Base-by-base conservation (phyloP, 64 coral and sea anemone species). In the Cladopsammia gracilis region DNA sequence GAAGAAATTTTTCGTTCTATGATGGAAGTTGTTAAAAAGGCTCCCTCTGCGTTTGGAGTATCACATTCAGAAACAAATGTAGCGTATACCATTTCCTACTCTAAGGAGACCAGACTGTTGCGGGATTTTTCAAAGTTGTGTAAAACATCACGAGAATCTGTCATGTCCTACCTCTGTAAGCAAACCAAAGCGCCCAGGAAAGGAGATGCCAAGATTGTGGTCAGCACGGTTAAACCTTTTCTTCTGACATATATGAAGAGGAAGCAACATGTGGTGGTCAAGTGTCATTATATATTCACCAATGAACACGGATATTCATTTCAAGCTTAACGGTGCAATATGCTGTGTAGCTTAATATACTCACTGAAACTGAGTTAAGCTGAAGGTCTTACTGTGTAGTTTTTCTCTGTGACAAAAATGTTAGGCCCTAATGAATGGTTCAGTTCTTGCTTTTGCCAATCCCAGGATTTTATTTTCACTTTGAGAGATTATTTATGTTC, bases 261-360 rank as follows among this genome's bases (percentile, higher is more conserved):
- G 83, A 86, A 86, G 19, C 50, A 71, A 89, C 87, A 78, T 25
- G 73, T 89, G 57, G n/a, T 89, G 59, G 24, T 89, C 10, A 89
- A 53, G 42, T 89, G 87, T 20, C 59, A 89, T 67, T 89, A 89
- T 15, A 89, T 9, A 12, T 89, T 89, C 59, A 89, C 73, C 14
- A 89, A 89, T 89, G 73, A 78, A 78, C 58, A 78, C 42, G 73
- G 87, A 7, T 78, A 89, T 57, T 62, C 74, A 89, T 89, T 89
- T 52, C 12, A 78, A 89, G 34, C 52, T 78, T 89, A 64, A 89
- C 1, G 48, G 13, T 48, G 4, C 43, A 48, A 75, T 19, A 75
- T 75, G 16, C 6, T 86, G 45, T 86, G 65, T 86, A 69, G 64
- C 65, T 86, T 56, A 56, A 56, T 56, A 56, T 56, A 11, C 52